Conservation (phyloP, 2,888 invertebrate species). For the Caenorhabditis zanzibari region DNA sequence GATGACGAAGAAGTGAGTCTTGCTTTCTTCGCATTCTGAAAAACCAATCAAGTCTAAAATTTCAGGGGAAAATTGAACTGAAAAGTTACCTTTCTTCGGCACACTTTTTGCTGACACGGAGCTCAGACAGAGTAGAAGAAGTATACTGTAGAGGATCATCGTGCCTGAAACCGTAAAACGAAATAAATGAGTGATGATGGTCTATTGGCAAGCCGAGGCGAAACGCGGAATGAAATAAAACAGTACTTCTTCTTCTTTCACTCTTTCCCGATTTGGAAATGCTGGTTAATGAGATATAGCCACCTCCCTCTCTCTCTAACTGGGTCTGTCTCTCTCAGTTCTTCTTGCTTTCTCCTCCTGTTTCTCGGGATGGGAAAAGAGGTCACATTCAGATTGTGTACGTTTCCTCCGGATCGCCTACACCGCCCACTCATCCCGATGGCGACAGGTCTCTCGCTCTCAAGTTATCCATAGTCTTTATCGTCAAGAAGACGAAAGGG, state of each 20-base stretch:
- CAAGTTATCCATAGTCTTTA: slow-evolving; percentile 44
- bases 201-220: slow-evolving; percentile 22
- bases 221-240: slow-evolving; percentile 25
- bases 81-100: slow-evolving; percentile 13
- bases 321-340: slow-evolving; percentile 19
- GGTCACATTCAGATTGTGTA: slow-evolving; percentile 62
- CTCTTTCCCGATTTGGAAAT: slow-evolving; percentile 28
- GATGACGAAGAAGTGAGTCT: slow-evolving; percentile 71
- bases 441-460: slow-evolving; percentile 47
- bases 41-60: too few species aligned
- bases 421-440: slow-evolving; percentile 23
- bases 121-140: slow-evolving; percentile 9
- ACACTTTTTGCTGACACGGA: slow-evolving; percentile 24
- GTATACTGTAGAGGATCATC: slow-evolving; percentile 30
- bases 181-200: background rate
- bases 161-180: background rate
- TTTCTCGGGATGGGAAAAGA: slow-evolving; percentile 48
- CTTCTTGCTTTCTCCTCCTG: slow-evolving; percentile 5
- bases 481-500: background rate
- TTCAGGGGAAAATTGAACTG: too few species aligned
- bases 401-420: slow-evolving; percentile 51
- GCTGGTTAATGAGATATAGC: slow-evolving; percentile 49
- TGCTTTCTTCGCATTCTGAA: slow-evolving; percentile 39
- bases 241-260: slow-evolving; percentile 18
- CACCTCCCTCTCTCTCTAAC: slow-evolving; percentile 21